These are phyloP conservation scores for Idris sp. DNA, from an alignment of 1,140 invertebrate genomes.

Conservation along the genomic window DNA sequence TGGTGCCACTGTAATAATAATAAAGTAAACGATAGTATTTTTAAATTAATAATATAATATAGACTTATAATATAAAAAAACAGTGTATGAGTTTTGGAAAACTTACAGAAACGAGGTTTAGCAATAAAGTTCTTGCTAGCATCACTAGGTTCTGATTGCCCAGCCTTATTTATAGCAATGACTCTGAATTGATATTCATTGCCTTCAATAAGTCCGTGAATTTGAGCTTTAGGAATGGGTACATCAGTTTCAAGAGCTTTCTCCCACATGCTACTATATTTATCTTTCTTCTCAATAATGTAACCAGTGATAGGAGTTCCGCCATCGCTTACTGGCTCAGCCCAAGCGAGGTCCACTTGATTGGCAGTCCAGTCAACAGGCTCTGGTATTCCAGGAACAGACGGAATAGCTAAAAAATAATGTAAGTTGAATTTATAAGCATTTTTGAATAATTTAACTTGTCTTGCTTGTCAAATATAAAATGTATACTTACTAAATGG, in stretches of 20 bases:
- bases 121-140: conserved; percentile 93
- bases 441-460: too few relatives aligned
- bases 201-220: conserved; percentile 95
- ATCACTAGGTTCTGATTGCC: conserved; percentile 92
- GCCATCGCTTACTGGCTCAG: conserved; percentile 89
- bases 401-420: conserved; percentile 83
- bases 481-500: conserved; percentile 88
- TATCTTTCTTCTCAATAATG: conserved; percentile 98
- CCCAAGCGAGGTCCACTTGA: conserved; percentile 93
- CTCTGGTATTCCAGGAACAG: conserved; percentile 90
- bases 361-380: conserved; percentile 94
- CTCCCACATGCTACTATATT: conserved; percentile 95
- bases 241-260: conserved; percentile 90
- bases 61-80: too few relatives aligned
- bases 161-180: conserved; percentile 96
- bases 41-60: too few relatives aligned
- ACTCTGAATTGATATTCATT: conserved; percentile 99
- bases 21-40: too few relatives aligned
- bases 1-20: conserved; percentile 90
- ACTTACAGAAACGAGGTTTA: conserved; percentile 91
- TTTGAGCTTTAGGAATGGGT: conserved; percentile 84
- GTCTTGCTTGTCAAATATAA: too few relatives aligned
- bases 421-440: conserved; percentile 23
- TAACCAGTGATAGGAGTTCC: conserved; percentile 96
- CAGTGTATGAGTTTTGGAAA: too few relatives aligned